Evolutionary conservation across 2,113 vertebrate genomes (phyloP).

Genomic region (Emydocephalus ijimae): DNA sequence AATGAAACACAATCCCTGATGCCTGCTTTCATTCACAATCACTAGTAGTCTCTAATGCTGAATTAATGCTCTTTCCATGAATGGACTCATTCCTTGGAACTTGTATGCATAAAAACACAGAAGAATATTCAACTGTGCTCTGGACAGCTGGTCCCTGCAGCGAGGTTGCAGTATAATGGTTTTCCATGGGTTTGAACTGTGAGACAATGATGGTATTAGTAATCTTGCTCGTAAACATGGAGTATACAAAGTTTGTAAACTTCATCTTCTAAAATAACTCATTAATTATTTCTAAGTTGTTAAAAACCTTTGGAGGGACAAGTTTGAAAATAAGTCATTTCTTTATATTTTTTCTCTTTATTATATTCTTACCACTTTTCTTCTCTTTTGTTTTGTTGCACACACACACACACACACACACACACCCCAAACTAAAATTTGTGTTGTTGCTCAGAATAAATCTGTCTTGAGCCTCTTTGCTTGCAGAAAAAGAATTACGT

Average conservation of each 20-base stretch:
- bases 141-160: not conserved
- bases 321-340: not conserved
- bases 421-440: too few relatives aligned
- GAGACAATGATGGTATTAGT: not conserved
- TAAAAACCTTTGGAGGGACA: not conserved
- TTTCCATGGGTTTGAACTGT: not conserved
- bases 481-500: conserved; percentile 4
- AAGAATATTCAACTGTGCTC: not conserved
- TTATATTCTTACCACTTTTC: not conserved
- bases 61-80: not conserved
- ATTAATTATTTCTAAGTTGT: not conserved
- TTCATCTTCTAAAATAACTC: not conserved
- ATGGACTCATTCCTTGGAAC: not conserved
- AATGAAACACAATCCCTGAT: not conserved
- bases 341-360: not conserved
- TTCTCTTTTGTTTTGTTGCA: not conserved
- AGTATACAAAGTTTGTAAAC: not conserved
- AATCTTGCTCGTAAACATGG: not conserved
- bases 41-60: not conserved
- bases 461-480: not conserved
- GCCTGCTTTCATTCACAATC: not conserved
- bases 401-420: not conserved
- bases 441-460: not conserved
- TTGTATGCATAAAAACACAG: not conserved
- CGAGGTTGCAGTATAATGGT: not conserved